Base-by-base conservation (phyloP, 2,113 vertebrate species). In the Clarias gariepinus region DNA sequence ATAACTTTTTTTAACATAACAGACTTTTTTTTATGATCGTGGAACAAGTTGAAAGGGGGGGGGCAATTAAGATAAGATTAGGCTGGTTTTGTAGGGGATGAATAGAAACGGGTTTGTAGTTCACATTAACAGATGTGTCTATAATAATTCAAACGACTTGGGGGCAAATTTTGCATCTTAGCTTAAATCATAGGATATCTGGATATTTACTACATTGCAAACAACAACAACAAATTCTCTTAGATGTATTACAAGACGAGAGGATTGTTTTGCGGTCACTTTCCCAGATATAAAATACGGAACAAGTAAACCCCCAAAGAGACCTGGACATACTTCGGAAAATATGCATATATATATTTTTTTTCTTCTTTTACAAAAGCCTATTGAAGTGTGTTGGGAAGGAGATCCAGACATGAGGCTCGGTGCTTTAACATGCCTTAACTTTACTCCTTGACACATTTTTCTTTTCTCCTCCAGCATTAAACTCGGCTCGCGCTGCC, bases 391-490 rank as follows among this genome's bases (percentile, higher is more conserved):
- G 55, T 55, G 81, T 28, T 68, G n/a, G 63, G 63, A 68, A 83
- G 64, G 52, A 80, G 47, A 84, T 73, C 41, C 23, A 81, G 11
- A 63, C 71, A 83, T 3, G 30, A 55, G 21, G 55, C 55, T 16
- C 25, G 58, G 36, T 58, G n/a, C 63, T 36, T 64, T 58, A 13
- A 47, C 57, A 55, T 84, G 53, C 23, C 53, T 81, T 81, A 86
- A 86, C 69, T 85, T 81, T 30, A 66, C 63, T 64, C 83, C 74
- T 33, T 47, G 36, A 85, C 71, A 88, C 64, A 61, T 86, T 82
- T 86, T 63, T 18, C 58, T 88, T 88, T 85, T 79, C 85, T 64
- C 84, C 73, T 57, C 81, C 80, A 81, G 64, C 80, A 60, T 85
- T 87, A 81, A 86, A 81, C 82, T 60, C 61, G 55, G 61, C 60